Base-by-base conservation (phyloP, 2,888 invertebrate genomes). In the Gordius sp. region DNA sequence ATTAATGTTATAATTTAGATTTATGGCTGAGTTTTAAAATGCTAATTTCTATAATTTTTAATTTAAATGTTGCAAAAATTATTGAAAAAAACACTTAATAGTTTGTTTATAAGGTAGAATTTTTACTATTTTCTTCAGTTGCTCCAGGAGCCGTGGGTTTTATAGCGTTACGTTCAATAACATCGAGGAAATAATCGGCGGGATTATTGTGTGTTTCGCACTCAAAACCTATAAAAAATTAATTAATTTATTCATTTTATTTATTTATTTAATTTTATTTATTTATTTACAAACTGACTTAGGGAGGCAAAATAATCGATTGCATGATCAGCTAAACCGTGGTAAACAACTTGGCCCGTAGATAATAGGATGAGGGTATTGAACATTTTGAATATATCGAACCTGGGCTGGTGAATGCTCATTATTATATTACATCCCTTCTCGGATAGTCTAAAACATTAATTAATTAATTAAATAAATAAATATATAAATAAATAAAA, bases 181-280 rank as follows among this genome's bases (percentile, higher is more conserved):
- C 65, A 60, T 69, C 69, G 25, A 68, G 63, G 62, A 68, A 67
- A 60, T 68, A 68, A 59, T 68, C 68, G 1, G 68, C 64, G 2
- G 69, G 69, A 54, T 68, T 69, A 60, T 69, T 67, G 60, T 68
- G 66, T 57, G 64, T 64, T 60, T 68, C 67, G 61, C 66, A 67
- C 4, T 20, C 16, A 23, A 20, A 47, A 16, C 47, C 47, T 23
- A 20, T 16, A 33, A 33, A 8, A 33, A 33, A 33, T 33, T 33
- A 33, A 33, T n/a, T 33, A 33, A 33, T 33, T 33, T 33, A 33
- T 33, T 33, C n/a, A 33, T 13, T 33, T 13, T n/a, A 33, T 33
- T 33, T 33, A 13, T 33, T 8, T 33, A 33, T 33, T 33, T 13
- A 33, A 33, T 8, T 33, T 33, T 33, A 13, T 33, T 8, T n/a